phyloP scores from a whole-genome alignment of 2,113 vertebrate genomes.

The Gopherus evgoodei region DNA sequence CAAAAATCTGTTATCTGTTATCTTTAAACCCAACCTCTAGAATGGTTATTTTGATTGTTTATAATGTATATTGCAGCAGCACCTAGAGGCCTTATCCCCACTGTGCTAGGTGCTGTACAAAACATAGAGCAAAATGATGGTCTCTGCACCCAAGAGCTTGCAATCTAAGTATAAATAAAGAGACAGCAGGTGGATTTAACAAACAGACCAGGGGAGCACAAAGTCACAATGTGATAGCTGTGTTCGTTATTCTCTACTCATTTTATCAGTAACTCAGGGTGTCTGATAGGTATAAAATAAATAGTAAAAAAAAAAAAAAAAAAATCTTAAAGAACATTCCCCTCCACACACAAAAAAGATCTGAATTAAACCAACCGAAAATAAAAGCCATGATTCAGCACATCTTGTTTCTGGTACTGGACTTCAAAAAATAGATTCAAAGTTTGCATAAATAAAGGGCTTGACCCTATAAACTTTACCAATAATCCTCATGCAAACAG shows the following conservation, averaged over 20 bases:
- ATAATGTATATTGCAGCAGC: not conserved
- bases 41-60: not conserved
- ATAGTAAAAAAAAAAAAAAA: not conserved
- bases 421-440: not conserved
- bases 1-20: not conserved
- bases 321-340: not conserved
- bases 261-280: not conserved
- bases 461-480: not conserved
- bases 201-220: not conserved
- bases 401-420: not conserved
- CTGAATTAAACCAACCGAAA: not conserved
- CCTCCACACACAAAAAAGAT: accelerated
- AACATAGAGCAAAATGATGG: not conserved
- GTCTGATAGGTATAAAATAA: not conserved
- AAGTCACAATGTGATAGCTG: not conserved
- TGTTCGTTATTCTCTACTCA: too few species aligned
- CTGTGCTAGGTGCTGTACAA: not conserved
- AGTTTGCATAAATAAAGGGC: not conserved
- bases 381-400: not conserved
- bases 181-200: not conserved
- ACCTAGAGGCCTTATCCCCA: not conserved
- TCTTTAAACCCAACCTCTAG: not conserved
- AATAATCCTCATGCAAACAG: not conserved
- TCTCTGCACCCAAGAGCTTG: not conserved
- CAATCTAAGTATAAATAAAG: not conserved